Evolutionary conservation across 2,888 invertebrate genomes (phyloP).

Genomic region (Hemithea aestivaria): DNA sequence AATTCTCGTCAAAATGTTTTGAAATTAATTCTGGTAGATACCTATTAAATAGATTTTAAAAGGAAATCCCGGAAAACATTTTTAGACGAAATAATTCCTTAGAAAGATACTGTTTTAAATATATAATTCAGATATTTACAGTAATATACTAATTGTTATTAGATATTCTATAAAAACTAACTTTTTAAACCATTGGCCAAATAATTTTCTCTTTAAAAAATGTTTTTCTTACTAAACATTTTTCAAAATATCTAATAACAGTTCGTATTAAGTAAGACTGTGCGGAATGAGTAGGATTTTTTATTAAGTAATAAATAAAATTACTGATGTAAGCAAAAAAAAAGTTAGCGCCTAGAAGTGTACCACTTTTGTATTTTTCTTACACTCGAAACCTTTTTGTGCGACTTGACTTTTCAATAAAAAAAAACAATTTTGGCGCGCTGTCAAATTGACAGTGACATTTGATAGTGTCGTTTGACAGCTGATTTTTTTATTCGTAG

Average conservation of each 20-base stretch:
- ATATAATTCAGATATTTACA: too few species aligned
- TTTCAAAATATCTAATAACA: conserved; percentile 9
- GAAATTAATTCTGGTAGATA: too few species aligned
- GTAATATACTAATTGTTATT: conserved; percentile 3
- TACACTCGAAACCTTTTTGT: conserved; percentile 15
- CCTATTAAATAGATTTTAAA: too few species aligned
- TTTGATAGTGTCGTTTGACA: not conserved
- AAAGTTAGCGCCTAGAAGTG: conserved; percentile 19
- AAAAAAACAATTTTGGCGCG: not conserved
- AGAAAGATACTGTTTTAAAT: too few species aligned
- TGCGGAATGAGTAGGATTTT: conserved; percentile 11
- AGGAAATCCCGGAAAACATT: too few species aligned
- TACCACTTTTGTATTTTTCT: conserved; percentile 35
- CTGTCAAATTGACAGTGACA: conserved; percentile 2
- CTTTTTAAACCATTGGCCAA: not conserved
- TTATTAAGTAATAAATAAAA: conserved; percentile 7
- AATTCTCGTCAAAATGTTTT: too few species aligned
- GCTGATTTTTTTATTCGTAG: too few species aligned
- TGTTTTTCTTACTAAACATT: too few species aligned
- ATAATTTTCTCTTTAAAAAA: not conserved
- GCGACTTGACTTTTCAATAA: conserved; percentile 12
- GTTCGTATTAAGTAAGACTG: conserved; percentile 16
- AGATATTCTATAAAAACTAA: not conserved
- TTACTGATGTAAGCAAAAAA: conserved; percentile 12
- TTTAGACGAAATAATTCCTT: too few species aligned